These are phyloP conservation scores for Odontamblyopus lacepedii DNA, from an alignment of 2,797 vertebrate genomes.

Conservation along the genomic window DNA sequence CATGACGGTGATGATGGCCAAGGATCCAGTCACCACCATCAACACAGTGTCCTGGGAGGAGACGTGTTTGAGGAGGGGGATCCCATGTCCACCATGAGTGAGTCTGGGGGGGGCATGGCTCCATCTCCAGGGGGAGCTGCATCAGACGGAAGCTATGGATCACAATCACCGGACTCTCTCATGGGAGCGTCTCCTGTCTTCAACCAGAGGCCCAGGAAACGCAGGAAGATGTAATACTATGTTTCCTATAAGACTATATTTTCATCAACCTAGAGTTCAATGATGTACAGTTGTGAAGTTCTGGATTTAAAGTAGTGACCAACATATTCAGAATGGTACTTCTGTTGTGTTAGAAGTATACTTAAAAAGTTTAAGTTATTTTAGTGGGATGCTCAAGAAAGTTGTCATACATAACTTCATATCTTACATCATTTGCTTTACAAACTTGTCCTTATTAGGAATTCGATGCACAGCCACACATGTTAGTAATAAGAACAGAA, in stretches of 20 bases:
- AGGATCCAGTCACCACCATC: conserved; percentile 74
- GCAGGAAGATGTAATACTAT: conserved; percentile 91
- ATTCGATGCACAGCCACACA: background rate
- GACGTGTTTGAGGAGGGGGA: conserved; percentile 93
- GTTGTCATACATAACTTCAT: background rate
- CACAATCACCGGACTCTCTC: conserved; percentile 93
- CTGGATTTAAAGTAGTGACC: no score
- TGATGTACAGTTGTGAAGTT: background rate
- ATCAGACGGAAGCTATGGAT: conserved; percentile 92
- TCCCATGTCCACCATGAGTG: conserved; percentile 98
- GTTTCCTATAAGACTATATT: background rate
- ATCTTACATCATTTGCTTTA: background rate
- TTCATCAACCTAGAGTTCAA: background rate
- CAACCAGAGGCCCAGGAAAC: conserved; percentile 93
- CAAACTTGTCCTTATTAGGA: background rate
- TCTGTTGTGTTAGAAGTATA: background rate
- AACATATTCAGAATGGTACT: background rate
- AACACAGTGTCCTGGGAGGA: conserved; percentile 83
- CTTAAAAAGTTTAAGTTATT: background rate
- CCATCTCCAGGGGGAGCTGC: conserved; percentile 83
- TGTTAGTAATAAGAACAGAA: background rate
- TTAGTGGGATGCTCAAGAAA: no score
- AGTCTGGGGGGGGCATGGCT: conserved; percentile 83
- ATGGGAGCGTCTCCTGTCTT: conserved; percentile 94
- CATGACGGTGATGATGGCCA: conserved; percentile 91